A percentile compares a stretch with the other conserved stretches of the same genome.
These are phyloP conservation scores for Liparis tanakae DNA, from an alignment of 2,797 vertebrate genomes.

Conservation along the genomic window DNA sequence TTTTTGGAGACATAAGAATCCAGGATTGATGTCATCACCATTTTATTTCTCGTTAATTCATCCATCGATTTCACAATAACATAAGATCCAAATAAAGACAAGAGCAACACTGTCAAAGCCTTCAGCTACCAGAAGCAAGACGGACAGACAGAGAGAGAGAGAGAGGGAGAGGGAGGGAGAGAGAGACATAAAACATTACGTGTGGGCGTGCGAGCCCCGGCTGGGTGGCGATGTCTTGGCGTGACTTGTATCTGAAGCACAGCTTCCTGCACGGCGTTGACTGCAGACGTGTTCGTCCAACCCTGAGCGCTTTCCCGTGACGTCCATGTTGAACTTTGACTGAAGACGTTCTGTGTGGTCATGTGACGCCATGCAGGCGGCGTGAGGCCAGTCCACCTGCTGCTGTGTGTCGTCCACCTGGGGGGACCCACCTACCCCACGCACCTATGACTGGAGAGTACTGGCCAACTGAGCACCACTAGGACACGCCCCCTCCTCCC, in stretches of 20 bases:
- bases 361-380: neutral
- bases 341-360: neutral
- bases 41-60: constrained; percentile 63
- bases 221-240: constrained; percentile 45
- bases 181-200: constrained; percentile 19
- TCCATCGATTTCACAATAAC: constrained; percentile 78
- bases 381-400: neutral
- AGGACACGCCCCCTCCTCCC: too few species aligned
- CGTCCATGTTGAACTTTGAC: constrained; percentile 6
- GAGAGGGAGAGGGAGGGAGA: neutral
- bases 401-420: neutral
- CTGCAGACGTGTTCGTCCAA: constrained; percentile 3
- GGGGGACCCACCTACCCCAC: too few species aligned
- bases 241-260: constrained; percentile 34
- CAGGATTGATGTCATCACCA: constrained; percentile 44
- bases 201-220: constrained; percentile 54
- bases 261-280: constrained; percentile 39
- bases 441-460: neutral
- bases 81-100: constrained; percentile 72
- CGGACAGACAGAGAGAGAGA: constrained; percentile 11
- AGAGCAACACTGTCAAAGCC: constrained; percentile 69
- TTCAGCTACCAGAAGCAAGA: constrained; percentile 61
- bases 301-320: neutral
- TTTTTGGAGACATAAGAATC: constrained; percentile 3
- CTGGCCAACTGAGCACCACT: neutral